Evolutionary conservation across 2,888 invertebrate species (phyloP).

Genomic region (Conchocele bisecta): DNA sequence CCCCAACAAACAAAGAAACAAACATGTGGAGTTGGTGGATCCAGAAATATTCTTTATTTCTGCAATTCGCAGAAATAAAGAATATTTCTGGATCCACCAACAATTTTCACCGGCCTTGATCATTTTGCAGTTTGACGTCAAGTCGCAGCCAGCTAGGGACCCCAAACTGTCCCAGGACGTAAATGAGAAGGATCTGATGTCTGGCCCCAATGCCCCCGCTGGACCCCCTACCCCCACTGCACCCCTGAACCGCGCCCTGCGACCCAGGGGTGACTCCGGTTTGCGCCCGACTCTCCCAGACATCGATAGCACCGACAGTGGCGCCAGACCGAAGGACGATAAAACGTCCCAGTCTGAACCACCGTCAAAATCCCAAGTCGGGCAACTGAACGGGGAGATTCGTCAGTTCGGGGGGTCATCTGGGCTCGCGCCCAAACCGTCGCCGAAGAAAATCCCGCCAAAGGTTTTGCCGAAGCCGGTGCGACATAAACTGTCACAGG

Average conservation of each 20-base stretch:
- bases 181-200: conserved; percentile 43
- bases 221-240: neutral
- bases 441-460: conserved; percentile 42
- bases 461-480: conserved; percentile 50
- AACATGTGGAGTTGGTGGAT: too few relatives aligned
- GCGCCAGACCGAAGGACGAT: conserved; percentile 30
- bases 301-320: conserved; percentile 14
- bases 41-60: too few relatives aligned
- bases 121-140: too few relatives aligned
- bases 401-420: conserved; percentile 47
- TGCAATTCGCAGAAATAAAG: too few relatives aligned
- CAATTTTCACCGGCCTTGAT: too few relatives aligned
- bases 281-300: conserved; percentile 13
- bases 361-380: neutral
- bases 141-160: conserved; percentile 19
- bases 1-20: too few relatives aligned
- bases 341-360: neutral
- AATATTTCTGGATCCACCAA: too few relatives aligned
- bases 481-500: conserved; percentile 17
- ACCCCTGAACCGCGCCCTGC: conserved; percentile 58
- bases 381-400: conserved; percentile 44
- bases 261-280: conserved; percentile 45
- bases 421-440: conserved; percentile 29
- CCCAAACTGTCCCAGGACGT: conserved; percentile 35
- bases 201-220: too few relatives aligned